phyloP scores from a whole-genome alignment of 2,797 vertebrate species.

The Botia kubotai region DNA sequence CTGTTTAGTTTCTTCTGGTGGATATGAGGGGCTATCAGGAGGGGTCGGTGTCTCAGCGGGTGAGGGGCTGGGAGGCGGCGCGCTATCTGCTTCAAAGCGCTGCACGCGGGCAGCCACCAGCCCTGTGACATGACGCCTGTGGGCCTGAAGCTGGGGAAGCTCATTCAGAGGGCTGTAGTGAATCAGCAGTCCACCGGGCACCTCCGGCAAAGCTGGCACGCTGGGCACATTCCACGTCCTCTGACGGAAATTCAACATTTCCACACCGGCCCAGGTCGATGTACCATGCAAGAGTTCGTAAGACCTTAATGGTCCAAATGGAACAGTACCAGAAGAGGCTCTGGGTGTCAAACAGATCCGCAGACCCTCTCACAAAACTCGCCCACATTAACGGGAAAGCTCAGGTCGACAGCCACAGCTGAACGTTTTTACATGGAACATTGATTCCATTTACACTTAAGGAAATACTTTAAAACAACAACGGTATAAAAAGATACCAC shows the following conservation, averaged over 20 bases:
- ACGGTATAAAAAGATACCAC: background rate
- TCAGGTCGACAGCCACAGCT: background rate
- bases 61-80: background rate
- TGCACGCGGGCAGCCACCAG: conserved; percentile 55
- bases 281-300: conserved; percentile 9
- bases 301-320: background rate
- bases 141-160: background rate
- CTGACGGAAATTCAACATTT: conserved; percentile 57
- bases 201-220: conserved; percentile 31
- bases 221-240: conserved; percentile 55
- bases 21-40: background rate
- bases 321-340: background rate
- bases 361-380: too few species aligned
- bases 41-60: background rate
- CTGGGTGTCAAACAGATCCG: background rate
- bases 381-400: background rate
- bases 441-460: background rate
- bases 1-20: conserved; percentile 26
- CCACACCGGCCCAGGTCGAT: background rate
- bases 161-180: conserved; percentile 50
- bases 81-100: conserved; percentile 34
- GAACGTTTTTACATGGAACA: background rate
- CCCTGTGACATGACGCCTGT: conserved; percentile 20
- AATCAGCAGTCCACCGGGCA: conserved; percentile 38
- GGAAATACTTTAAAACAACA: background rate